Base-by-base conservation (phyloP, 1,140 invertebrate species). In the Tribolium castaneum region DNA sequence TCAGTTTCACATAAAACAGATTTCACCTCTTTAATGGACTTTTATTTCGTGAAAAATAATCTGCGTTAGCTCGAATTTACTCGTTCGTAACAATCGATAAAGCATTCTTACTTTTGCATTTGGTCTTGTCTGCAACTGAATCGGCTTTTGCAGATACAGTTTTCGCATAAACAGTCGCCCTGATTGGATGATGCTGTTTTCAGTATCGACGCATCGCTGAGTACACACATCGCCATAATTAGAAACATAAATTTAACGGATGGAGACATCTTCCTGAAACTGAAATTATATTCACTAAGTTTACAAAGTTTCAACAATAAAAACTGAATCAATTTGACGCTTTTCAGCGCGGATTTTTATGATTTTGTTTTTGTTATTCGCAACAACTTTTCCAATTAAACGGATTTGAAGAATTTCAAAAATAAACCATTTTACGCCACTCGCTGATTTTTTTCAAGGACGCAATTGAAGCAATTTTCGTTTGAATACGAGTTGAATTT, bases 1-100 rank as follows among this genome's bases (percentile, higher is more conserved):
- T 66, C 30, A 66, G 34, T 66, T 66, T 66, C 59, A 14, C 59
- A 66, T 66, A 66, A 59, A 66, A 66, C 59, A 66, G 59, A 66
- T 66, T 66, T 66, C 59, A 66, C 30, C 30, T 66, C 30, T 66
- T 66, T 66, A 66, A 66, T 66, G 25, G 30, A 66, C 25, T 66
- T 12, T 12, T 22, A 35, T 66, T 66, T 35, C 59, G 12, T n/a
- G 25, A 35, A 22, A 25, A 66, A 66, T 66, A 66, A 66, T 66
- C 80, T 81, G 12, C 75, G 45, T 45, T 76, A 49, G 75, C 72
- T 25, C 49, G 59, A 10, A 76, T 49, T 30, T 30, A 30, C 25
- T 30, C 25, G 25, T 30, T 30, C 25, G 25, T 45, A n/a, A 45
- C 6, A 10, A 45, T 45, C n/a, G 3, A 45, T 45, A 3, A 39